These are phyloP conservation scores for Rutpela maculata DNA, from an alignment of 2,888 invertebrate species.

Conservation along the genomic window DNA sequence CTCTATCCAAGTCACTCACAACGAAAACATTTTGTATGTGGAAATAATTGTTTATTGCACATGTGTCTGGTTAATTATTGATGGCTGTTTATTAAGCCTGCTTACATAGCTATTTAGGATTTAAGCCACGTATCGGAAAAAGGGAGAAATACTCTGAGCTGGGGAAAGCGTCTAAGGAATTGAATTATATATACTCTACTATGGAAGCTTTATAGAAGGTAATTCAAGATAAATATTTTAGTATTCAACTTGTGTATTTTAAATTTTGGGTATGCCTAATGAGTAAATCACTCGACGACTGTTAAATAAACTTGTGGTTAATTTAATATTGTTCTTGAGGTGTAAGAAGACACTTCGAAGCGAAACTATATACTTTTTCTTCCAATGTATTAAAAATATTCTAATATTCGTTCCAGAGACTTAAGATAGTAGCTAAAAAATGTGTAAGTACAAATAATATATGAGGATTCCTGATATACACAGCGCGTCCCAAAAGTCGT, in stretches of 20 bases:
- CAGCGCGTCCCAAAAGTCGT: no score
- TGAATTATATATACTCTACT: conserved; percentile 40
- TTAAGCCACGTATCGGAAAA: conserved; percentile 36
- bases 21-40: no score
- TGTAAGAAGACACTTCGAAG: not conserved
- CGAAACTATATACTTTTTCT: no score
- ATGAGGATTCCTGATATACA: no score
- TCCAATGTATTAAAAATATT: no score
- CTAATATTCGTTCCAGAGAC: no score
- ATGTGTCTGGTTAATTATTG: conserved; percentile 29
- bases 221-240: conserved; percentile 34
- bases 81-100: conserved; percentile 17
- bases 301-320: not conserved
- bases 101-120: conserved; percentile 28
- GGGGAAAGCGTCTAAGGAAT: conserved; percentile 40
- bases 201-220: conserved; percentile 33
- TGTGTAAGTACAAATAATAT: no score
- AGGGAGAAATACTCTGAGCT: conserved; percentile 39
- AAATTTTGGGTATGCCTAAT: conserved; percentile 27
- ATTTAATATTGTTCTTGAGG: not conserved
- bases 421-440: no score
- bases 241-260: conserved; percentile 19
- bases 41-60: no score
- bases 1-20: no score
- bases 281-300: conserved; percentile 1